Evolutionary conservation across 2,113 vertebrate genomes (phyloP), one percentile per base, ranked within the genome.

Genomic region (Cyanoderma ruficeps): DNA sequence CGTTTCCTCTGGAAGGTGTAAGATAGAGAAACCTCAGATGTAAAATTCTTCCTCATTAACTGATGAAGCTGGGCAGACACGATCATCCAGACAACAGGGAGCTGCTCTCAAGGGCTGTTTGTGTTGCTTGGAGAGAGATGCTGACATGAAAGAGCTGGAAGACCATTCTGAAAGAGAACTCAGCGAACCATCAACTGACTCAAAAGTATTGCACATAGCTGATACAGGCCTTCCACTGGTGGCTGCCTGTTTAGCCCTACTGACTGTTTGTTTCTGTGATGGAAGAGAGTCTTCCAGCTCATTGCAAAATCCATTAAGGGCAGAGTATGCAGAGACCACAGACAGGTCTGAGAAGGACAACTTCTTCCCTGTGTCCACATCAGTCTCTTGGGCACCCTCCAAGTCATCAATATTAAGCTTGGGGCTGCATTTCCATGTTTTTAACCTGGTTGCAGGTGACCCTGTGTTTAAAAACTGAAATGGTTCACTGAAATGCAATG

Each of bases 361-460:
- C 57, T 97, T 98, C 96, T 98, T 95, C 61, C 99, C 99, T 0
- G 99, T 99, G 97, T 99, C 99, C 65, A 99, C 99, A n/a, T 99
- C 98, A 0, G 99, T 99, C 97, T 99, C 99, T 94, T 98, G 98
- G 3, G 98, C 98, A 13, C 98, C 98, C 13, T 99, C 96, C 89
- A 99, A 96, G 30, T 98, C 97, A 8, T 99, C 98, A 33, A 99
- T 90, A 8, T 98, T 98, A 85, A 99, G 94, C 13, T 96, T 97
- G 77, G 97, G 98, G 17, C 97, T 96, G 2, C 97, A 97, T 35
- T 97, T 94, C 67, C 97, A 94, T 10, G 93, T 93, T 23, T 97
- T 97, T 19, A 96, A 84, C 55, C 94, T 95, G 59, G 83, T 82
- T 60, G 89, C 87, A 21, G 61, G 81, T 67, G 81, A 80, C 5